Evolutionary conservation across 1,140 invertebrate genomes (phyloP).

Genomic region (Steinernema khuongi): DNA sequence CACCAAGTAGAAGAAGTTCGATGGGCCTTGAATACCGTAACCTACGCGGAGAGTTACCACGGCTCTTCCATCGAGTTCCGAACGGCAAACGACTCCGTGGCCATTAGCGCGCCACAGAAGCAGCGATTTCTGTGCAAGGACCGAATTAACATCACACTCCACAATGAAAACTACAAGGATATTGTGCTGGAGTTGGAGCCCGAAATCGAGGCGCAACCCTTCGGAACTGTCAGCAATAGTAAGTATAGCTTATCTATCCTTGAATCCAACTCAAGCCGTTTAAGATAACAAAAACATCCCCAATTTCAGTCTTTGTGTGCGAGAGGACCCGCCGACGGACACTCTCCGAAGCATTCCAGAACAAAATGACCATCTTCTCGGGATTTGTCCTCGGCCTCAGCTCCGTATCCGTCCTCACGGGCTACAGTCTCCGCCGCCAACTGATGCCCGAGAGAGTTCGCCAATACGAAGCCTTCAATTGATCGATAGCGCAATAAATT

Average conservation of each 20-base stretch:
- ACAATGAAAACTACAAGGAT: not conserved
- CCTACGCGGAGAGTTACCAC: constrained; percentile 1
- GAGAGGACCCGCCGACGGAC: not conserved
- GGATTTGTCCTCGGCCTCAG: not conserved
- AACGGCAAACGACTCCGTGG: not conserved
- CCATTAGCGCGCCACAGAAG: constrained; percentile 6
- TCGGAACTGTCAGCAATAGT: constrained; percentile 2
- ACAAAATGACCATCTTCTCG: not conserved
- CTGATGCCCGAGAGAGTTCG: not conserved
- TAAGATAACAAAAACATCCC: not conserved
- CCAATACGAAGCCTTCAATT: constrained; percentile 13
- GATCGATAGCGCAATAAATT: not conserved
- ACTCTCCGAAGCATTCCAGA: not conserved
- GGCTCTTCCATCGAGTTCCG: constrained; percentile 4
- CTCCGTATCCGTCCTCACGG: constrained; percentile 2
- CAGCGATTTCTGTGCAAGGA: constrained; percentile 9
- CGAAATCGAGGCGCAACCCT: not conserved
- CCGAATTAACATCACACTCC: not conserved
- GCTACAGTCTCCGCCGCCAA: constrained; percentile 12
- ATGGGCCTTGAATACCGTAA: not conserved
- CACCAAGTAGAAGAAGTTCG: not conserved
- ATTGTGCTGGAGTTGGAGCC: constrained; percentile 9
- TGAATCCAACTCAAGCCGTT: too few species aligned
- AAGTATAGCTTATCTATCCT: too few species aligned
- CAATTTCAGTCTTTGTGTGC: not conserved